Base-by-base conservation (phyloP, 2,888 invertebrate species). In the Caenorhabditis sinica region DNA sequence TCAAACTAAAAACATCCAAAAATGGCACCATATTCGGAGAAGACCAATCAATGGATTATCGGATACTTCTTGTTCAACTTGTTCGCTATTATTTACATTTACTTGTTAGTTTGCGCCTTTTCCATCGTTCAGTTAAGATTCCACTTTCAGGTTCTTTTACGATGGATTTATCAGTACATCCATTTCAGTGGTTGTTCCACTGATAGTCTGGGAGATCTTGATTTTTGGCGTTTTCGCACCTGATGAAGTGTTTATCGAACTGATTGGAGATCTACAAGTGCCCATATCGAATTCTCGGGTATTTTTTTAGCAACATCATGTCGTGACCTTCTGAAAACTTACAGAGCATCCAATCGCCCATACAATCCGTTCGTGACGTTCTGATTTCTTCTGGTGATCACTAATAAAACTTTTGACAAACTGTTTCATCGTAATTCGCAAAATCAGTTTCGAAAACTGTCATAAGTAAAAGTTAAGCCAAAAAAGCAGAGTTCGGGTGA, bases 171-270 rank as follows among this genome's bases (percentile, higher is more conserved):
- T 81, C 20, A 58, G 61, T 11, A 68, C 73, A n/a, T 8, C 66
- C 1, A 33, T 65, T 60, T 68, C 73, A 1, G n/a, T 81, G 6
- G 15, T 68, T 15, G 36, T 68, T 43, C 73, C 81, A 5, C 45
- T 81, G 9, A 15, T 81, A 6, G 73, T 81, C 20, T 81, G 81
- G 81, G 58, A 81, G 25, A 36, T 74, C n/a, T 51, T 81, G 25
- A 60, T 72, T 15, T 81, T 81, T 43, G 73, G 73, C 51, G 49
- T 81, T 8, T 15, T 73, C 17, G 66, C 73, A 0, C 81, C 81
- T 17, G 81, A 81, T 20, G 81, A 81, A 11, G 81, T 81, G n/a
- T 81, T 81, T n/a, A 73, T 51, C 40, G 81, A 81, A 1, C 5
- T 81, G 11, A 28, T 81, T 23, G 81, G 81, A 30, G 80, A 72